A percentile compares a stretch with the other conserved stretches of the same genome.
These are phyloP conservation scores for Dasyornis broadbenti DNA, from an alignment of 2,113 vertebrate genomes.

Conservation along the genomic window DNA sequence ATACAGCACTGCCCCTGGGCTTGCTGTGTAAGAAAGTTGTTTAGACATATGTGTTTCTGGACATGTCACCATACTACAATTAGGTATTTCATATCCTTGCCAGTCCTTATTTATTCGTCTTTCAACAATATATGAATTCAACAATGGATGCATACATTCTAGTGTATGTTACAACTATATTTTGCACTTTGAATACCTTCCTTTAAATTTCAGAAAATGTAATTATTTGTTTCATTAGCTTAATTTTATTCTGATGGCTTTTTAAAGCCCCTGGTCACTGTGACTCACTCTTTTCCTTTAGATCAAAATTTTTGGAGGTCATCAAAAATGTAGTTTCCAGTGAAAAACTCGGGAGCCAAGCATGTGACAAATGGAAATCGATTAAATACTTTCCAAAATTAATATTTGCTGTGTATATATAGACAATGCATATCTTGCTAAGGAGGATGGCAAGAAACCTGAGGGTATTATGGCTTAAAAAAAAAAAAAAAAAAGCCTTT, in stretches of 20 bases:
- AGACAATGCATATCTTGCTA: neutral
- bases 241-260: neutral
- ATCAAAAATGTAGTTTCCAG: neutral
- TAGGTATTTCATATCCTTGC: neutral
- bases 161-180: neutral
- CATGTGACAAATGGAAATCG: neutral
- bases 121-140: neutral
- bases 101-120: neutral
- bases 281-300: neutral
- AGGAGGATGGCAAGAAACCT: neutral
- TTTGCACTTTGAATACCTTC: neutral
- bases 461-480: neutral
- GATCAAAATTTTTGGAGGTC: neutral
- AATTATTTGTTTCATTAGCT: neutral
- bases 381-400: neutral
- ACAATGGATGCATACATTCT: too few relatives aligned
- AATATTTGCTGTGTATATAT: neutral
- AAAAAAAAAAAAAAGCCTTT: fast-evolving
- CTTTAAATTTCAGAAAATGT: neutral
- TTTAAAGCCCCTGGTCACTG: neutral
- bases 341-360: neutral
- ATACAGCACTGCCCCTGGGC: neutral
- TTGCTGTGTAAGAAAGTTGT: neutral
- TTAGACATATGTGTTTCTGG: neutral
- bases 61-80: neutral